A percentile compares a stretch with the other conserved stretches of the same genome.
Evolutionary conservation across 2,113 vertebrate species (phyloP).

Genomic region (Lycaon pictus): DNA sequence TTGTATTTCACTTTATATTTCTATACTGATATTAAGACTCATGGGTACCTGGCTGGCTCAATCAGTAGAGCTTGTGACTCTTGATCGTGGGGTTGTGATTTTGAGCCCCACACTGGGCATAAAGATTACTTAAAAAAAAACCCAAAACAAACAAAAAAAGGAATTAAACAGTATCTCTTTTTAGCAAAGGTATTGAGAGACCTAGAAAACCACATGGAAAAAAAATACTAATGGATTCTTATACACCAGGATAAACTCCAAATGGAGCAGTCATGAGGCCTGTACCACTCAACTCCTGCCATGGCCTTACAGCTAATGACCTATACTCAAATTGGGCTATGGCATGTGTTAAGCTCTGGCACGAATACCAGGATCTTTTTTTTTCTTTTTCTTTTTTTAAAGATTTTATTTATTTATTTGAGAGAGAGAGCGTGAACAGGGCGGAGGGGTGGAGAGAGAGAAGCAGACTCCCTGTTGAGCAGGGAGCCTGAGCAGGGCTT

Average conservation of each 20-base stretch:
- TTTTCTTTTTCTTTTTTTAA: not conserved
- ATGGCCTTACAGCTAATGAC: not conserved
- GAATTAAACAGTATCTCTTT: not conserved
- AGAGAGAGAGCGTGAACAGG: too few relatives aligned
- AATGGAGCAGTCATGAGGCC: not conserved
- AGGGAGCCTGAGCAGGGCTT: too few relatives aligned
- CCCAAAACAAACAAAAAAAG: not conserved
- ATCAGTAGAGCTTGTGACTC: not conserved
- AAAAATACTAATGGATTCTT: not conserved
- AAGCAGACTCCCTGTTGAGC: too few relatives aligned
- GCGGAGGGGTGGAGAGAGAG: too few relatives aligned
- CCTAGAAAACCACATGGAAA: not conserved
- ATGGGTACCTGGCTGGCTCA: not conserved
- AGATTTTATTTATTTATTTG: not conserved
- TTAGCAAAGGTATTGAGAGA: not conserved
- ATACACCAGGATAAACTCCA: not conserved
- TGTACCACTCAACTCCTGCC: not conserved
- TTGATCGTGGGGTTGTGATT: not conserved
- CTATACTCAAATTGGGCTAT: not conserved
- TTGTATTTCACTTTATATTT: conserved; percentile 42
- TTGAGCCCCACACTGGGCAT: not conserved
- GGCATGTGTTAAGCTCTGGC: not conserved
- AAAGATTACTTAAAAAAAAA: not conserved
- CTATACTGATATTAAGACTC: not conserved
- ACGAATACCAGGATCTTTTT: not conserved